Evolutionary conservation across 2,888 invertebrate genomes (phyloP).

Genomic region (Lordiphosa fenestrarum): DNA sequence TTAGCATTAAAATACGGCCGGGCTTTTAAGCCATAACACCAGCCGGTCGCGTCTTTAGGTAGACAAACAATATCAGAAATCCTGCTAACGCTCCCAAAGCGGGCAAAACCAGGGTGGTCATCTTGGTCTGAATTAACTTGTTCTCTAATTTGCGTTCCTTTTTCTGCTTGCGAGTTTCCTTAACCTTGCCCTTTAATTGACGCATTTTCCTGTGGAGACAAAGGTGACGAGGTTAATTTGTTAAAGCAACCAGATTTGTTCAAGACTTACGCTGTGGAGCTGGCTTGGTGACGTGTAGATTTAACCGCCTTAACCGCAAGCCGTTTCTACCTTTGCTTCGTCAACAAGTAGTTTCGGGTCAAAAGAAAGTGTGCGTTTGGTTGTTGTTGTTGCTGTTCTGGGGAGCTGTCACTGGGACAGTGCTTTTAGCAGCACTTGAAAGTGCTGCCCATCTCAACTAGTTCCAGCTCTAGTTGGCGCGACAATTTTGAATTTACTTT

Average conservation of each 20-base stretch:
- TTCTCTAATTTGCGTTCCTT: constrained; percentile 92
- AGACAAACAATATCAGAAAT: constrained; percentile 88
- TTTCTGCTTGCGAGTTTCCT: constrained; percentile 91
- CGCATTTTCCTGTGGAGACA: constrained; percentile 83
- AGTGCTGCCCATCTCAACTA: constrained; percentile 4
- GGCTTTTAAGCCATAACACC: constrained; percentile 30
- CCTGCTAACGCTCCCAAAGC: constrained; percentile 84
- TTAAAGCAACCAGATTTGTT: too few species aligned
- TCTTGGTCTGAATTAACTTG: constrained; percentile 87
- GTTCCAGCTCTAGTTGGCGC: neutral
- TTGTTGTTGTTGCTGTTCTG: too few species aligned
- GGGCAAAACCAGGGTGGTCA: constrained; percentile 89
- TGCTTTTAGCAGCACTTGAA: neutral
- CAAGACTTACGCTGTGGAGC: constrained; percentile 16
- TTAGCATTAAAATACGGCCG: neutral
- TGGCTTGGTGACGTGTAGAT: constrained; percentile 45
- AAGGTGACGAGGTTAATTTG: neutral
- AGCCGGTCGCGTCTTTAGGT: constrained; percentile 88
- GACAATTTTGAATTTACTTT: neutral
- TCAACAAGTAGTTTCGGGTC: too few species aligned
- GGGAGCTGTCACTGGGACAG: too few species aligned
- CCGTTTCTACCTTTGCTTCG: too few species aligned
- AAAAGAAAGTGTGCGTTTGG: neutral
- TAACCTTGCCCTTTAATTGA: constrained; percentile 89
- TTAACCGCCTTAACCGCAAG: constrained; percentile 5